Evolutionary conservation across 1,140 invertebrate genomes (phyloP).

Genomic region (Pissodes strobi): DNA sequence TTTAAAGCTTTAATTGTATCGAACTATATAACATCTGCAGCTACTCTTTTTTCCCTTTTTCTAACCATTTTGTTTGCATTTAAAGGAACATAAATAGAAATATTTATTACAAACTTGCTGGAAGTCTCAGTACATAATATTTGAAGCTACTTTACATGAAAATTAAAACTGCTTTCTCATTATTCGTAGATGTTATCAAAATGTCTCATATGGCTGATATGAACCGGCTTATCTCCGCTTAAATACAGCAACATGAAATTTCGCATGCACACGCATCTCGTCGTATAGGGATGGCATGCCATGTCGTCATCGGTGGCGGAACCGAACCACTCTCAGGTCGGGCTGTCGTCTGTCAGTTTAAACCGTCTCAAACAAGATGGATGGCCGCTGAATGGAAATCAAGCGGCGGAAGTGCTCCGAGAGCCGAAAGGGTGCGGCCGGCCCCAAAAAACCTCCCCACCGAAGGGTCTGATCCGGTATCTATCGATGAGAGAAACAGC

Average conservation of each 20-base stretch:
- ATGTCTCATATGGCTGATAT: too few relatives aligned
- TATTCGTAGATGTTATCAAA: too few relatives aligned
- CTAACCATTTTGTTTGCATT: too few relatives aligned
- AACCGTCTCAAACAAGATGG: slow-evolving; percentile 57
- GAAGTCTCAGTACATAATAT: too few relatives aligned
- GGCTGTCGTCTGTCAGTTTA: slow-evolving; percentile 56
- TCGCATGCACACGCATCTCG: slow-evolving; percentile 20
- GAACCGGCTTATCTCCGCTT: too few relatives aligned
- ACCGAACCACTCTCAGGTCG: slow-evolving; percentile 54
- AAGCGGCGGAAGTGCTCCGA: slow-evolving; percentile 52
- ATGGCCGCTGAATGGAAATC: slow-evolving; percentile 56
- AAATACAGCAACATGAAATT: slow-evolving; percentile 8
- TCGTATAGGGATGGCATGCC: slow-evolving; percentile 43
- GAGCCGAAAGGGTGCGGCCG: slow-evolving; percentile 50
- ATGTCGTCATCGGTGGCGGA: slow-evolving; percentile 50
- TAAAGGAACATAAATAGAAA: too few relatives aligned
- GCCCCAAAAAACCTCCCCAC: slow-evolving; percentile 35
- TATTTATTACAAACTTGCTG: too few relatives aligned
- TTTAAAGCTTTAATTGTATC: too few relatives aligned
- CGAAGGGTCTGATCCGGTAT: slow-evolving; percentile 25
- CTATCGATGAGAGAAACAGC: slow-evolving; percentile 11
- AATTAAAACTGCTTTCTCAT: too few relatives aligned
- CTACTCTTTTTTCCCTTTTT: too few relatives aligned
- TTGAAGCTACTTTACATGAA: too few relatives aligned
- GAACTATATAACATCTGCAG: too few relatives aligned